Evolutionary conservation across 2,113 vertebrate genomes (phyloP).

Genomic region (Spermophilus dauricus): DNA sequence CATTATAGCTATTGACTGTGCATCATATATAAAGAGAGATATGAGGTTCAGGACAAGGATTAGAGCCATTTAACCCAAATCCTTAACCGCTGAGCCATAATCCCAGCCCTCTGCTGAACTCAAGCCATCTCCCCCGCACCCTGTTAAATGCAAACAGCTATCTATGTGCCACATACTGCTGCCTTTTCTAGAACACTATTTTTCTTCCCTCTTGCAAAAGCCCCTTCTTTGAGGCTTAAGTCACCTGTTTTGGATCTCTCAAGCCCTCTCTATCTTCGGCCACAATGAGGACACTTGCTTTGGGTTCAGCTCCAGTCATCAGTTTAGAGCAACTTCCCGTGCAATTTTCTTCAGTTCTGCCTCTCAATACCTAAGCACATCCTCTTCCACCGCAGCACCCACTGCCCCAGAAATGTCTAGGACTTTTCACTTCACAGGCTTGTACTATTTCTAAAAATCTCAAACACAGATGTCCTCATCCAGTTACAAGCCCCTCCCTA

Average conservation of each 20-base stretch:
- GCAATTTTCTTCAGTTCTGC: background rate
- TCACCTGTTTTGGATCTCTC: background rate
- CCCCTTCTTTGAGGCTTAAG: background rate
- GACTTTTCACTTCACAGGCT: background rate
- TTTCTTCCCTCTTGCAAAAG: background rate
- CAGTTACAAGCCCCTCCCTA: background rate
- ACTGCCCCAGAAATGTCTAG: fast-evolving
- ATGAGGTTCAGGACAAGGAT: background rate
- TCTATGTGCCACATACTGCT: background rate
- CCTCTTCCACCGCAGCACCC: background rate
- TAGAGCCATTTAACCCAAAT: no score
- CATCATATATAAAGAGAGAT: background rate
- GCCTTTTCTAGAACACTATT: background rate
- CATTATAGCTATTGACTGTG: background rate
- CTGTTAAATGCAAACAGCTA: background rate
- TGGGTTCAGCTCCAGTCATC: background rate
- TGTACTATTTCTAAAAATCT: background rate
- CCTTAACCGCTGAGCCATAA: no score
- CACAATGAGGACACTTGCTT: background rate
- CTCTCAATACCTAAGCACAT: background rate
- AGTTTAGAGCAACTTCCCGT: background rate
- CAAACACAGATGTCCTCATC: background rate
- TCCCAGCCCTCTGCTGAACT: no score
- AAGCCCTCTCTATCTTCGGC: background rate
- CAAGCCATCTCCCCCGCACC: background rate